Conservation (phyloP, 2,113 vertebrate species). For the Gasterosteus nipponicus region DNA sequence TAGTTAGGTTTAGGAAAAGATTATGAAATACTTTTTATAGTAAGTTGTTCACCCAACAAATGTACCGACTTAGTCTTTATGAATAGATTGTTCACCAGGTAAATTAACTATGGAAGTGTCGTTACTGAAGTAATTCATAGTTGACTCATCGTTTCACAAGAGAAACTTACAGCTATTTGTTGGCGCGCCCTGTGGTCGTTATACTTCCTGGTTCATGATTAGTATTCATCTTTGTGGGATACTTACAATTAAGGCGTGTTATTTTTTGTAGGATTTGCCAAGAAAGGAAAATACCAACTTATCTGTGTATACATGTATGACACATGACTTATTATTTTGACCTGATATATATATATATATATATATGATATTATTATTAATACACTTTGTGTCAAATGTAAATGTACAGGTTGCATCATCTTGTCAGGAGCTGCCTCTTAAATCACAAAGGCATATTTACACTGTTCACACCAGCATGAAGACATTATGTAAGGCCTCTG, state of each 20-base stretch:
- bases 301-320: neutral
- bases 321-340: neutral
- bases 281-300: neutral
- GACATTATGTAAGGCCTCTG: constrained; percentile 16
- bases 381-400: no score
- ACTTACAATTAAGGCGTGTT: neutral
- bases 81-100: neutral
- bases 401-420: neutral
- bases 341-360: no score
- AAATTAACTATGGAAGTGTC: no score
- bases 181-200: neutral
- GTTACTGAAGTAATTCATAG: no score
- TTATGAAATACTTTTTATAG: neutral
- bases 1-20: neutral
- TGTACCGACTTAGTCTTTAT: neutral
- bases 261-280: neutral
- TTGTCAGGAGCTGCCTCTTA: constrained; percentile 2
- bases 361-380: no score
- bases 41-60: neutral
- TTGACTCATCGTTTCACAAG: no score
- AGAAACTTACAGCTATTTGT: neutral
- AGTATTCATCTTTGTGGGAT: neutral
- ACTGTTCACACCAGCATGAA: constrained; percentile 5
- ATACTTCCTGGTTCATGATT: neutral
- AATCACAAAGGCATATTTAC: constrained; percentile 9